Evolutionary conservation across 2,888 invertebrate genomes (phyloP).

Genomic region (Pemphredon lugubris): DNA sequence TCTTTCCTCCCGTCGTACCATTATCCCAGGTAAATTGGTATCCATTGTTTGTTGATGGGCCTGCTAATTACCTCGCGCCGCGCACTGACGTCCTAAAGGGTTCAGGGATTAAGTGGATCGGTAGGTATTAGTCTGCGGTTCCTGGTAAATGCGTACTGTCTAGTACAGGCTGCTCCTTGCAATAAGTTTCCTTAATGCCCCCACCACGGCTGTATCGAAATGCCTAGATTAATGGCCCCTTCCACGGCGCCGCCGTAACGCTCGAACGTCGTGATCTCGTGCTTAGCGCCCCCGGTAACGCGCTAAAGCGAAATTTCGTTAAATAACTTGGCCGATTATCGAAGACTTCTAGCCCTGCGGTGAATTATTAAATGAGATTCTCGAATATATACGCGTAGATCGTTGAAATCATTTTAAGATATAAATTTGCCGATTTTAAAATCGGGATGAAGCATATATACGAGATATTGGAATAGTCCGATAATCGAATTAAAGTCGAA

Average conservation of each 20-base stretch:
- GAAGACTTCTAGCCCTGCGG: too few species aligned
- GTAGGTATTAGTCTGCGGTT: constrained; percentile 70
- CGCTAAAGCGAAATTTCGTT: background rate
- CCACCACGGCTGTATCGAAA: constrained; percentile 51
- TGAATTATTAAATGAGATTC: too few species aligned
- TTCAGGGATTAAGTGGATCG: constrained; percentile 73
- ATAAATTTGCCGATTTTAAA: too few species aligned
- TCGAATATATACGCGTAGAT: too few species aligned
- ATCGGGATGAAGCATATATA: too few species aligned
- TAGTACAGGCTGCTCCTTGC: constrained; percentile 59
- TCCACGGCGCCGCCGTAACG: constrained; percentile 6
- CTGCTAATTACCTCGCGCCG: constrained; percentile 69
- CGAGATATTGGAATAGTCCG: too few species aligned
- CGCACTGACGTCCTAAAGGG: constrained; percentile 68
- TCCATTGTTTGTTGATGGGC: constrained; percentile 72
- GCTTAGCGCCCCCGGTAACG: background rate
- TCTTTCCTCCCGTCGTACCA: constrained; percentile 57
- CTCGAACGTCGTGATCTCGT: background rate
- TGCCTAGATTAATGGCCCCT: constrained; percentile 49
- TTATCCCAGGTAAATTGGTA: constrained; percentile 71
- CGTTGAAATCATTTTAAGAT: too few species aligned
- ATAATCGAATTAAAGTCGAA: too few species aligned
- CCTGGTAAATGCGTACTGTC: constrained; percentile 65
- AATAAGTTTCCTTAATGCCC: constrained; percentile 67
- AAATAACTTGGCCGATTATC: background rate